These are phyloP conservation scores for Holothuria leucospilota DNA, from an alignment of 53 echinoderm and acorn worm species.

Conservation along the genomic window DNA sequence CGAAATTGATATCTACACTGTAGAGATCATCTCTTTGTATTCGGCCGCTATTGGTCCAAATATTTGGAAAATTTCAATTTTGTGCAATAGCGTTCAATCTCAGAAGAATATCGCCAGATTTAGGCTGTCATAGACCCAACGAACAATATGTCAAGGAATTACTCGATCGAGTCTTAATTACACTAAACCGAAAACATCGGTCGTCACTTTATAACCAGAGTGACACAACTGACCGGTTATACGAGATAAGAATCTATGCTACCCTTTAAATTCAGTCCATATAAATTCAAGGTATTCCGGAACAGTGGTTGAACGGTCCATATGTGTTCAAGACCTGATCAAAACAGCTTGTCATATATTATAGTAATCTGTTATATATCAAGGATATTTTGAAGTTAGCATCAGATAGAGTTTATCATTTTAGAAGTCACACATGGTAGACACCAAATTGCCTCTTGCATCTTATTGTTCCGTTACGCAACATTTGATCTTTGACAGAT, in stretches of 20 bases:
- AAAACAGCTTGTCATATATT: constrained; percentile 31
- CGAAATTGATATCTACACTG: too few species aligned
- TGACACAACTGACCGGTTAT: too few species aligned
- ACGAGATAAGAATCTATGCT: too few species aligned
- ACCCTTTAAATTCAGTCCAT: too few species aligned
- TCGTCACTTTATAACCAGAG: too few species aligned
- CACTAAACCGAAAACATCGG: too few species aligned
- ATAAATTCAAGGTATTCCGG: constrained; percentile 18
- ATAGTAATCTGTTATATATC: constrained; percentile 29
- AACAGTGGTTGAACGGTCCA: constrained; percentile 28
- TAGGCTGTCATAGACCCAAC: too few species aligned
- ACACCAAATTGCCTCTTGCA: constrained; percentile 24
- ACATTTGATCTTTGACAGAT: constrained; percentile 14
- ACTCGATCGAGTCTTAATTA: constrained; percentile 33
- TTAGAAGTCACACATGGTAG: constrained; percentile 26
- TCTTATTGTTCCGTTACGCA: constrained; percentile 4
- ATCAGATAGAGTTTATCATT: constrained; percentile 16
- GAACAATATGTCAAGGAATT: constrained; percentile 36
- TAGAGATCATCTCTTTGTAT: too few species aligned
- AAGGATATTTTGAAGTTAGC: constrained; percentile 23
- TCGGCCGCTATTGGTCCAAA: too few species aligned
- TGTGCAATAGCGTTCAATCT: too few species aligned
- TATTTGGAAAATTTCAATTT: too few species aligned
- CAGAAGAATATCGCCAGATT: too few species aligned
- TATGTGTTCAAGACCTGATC: constrained; percentile 36